These are phyloP conservation scores for Plodia interpunctella DNA, from an alignment of 1,140 invertebrate species.

Conservation along the genomic window DNA sequence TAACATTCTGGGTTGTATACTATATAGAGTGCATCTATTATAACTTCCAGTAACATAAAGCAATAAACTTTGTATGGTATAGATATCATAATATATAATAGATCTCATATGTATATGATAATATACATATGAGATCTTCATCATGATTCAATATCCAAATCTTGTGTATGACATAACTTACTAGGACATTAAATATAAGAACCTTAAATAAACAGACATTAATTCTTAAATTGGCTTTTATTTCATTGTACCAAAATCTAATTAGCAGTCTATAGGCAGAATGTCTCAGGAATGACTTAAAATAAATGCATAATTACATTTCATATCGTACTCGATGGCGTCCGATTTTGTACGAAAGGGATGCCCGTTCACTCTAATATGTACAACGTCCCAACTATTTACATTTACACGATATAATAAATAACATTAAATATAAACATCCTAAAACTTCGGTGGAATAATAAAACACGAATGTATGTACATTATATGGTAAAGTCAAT, in stretches of 20 bases:
- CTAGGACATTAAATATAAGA: neutral
- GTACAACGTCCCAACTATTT: constrained; percentile 55
- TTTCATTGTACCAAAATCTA: neutral
- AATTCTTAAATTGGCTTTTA: neutral
- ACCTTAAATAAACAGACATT: neutral
- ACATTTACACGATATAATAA: constrained; percentile 61
- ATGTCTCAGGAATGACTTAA: neutral
- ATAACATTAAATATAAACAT: constrained; percentile 21
- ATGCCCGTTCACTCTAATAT: constrained; percentile 41
- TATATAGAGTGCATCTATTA: neutral
- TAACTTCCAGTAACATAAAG: neutral
- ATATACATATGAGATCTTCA: too few relatives aligned
- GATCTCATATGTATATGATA: too few relatives aligned
- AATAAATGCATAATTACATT: neutral
- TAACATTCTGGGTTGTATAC: too few relatives aligned
- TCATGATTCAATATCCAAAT: neutral
- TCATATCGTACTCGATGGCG: neutral
- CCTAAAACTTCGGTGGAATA: constrained; percentile 35
- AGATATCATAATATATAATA: too few relatives aligned
- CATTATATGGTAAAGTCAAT: constrained; percentile 11
- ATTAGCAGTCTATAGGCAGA: neutral
- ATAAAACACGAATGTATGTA: too few relatives aligned
- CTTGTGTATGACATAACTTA: neutral
- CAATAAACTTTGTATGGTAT: neutral
- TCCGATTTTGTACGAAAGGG: neutral